A percentile compares a stretch with the other conserved stretches of the same genome.
phyloP scores from a whole-genome alignment of 2,888 invertebrate genomes.

The Tillus elongatus region DNA sequence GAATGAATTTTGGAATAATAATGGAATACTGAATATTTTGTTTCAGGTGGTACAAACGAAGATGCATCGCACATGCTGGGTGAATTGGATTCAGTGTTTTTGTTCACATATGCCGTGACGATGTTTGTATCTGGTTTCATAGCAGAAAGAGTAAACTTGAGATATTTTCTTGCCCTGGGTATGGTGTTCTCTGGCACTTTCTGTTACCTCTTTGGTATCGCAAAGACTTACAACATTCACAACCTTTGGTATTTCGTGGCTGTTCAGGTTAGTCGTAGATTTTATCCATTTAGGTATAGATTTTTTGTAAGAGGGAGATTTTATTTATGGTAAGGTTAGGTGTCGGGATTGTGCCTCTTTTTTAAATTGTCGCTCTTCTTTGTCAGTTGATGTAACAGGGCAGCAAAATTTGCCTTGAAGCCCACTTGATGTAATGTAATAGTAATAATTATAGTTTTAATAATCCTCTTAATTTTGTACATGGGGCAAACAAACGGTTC shows the following conservation, averaged over 20 bases:
- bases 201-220: constrained; percentile 83
- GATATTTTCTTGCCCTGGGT: constrained; percentile 84
- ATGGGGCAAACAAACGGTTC: too few species aligned
- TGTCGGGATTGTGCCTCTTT: too few species aligned
- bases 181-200: constrained; percentile 83
- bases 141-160: constrained; percentile 82
- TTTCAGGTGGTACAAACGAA: constrained; percentile 54
- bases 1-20: too few species aligned
- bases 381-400: too few species aligned
- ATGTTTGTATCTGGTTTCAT: constrained; percentile 89
- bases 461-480: too few species aligned
- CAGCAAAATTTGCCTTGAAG: too few species aligned
- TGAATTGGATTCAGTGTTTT: constrained; percentile 80
- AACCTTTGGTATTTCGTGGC: constrained; percentile 69
- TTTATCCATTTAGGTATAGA: too few species aligned
- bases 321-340: background rate
- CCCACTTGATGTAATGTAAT: too few species aligned
- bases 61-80: constrained; percentile 75
- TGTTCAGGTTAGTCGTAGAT: constrained; percentile 60
- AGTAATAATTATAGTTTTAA: too few species aligned
- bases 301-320: background rate
- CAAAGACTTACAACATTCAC: constrained; percentile 72
- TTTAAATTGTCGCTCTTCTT: too few species aligned
- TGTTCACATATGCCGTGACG: constrained; percentile 84
- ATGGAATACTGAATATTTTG: background rate